A percentile compares a stretch with the other conserved stretches of the same genome.
These are phyloP conservation scores for Ardeotis arabs DNA, from an alignment of 2,113 vertebrate species.

Conservation along the genomic window DNA sequence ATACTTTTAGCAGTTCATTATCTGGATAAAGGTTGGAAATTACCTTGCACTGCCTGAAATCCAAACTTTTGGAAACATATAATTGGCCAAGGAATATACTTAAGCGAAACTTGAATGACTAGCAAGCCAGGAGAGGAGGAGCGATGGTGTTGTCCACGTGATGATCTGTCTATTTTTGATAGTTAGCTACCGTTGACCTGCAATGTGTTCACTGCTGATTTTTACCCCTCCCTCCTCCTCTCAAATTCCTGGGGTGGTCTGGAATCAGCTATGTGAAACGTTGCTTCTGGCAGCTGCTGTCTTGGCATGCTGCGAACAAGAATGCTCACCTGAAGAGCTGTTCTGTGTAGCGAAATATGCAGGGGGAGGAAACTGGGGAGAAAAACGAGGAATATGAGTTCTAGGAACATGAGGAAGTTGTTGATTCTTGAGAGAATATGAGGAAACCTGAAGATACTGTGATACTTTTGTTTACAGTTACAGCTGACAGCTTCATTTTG, in stretches of 20 bases:
- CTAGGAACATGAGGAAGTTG: not conserved
- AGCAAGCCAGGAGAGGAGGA: not conserved
- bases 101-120: not conserved
- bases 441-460: not conserved
- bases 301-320: not conserved
- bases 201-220: not conserved
- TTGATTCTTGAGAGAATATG: not conserved
- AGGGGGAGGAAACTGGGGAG: not conserved
- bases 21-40: not conserved
- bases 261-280: not conserved
- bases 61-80: not conserved
- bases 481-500: not conserved
- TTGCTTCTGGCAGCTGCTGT: conserved; percentile 44
- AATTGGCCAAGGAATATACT: not conserved
- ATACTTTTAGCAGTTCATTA: not conserved
- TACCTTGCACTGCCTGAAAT: not conserved
- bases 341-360: not conserved
- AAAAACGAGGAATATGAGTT: not conserved
- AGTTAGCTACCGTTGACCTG: not conserved
- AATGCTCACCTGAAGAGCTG: not conserved
- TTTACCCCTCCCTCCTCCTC: not conserved
- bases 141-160: not conserved
- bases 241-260: not conserved
- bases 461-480: not conserved
- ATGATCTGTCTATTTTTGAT: not conserved